Percentiles rank a stretch among this genome's conserved stretches.
Evolutionary conservation across 2,888 invertebrate species (phyloP).

Genomic region (Thecophora atra): DNA sequence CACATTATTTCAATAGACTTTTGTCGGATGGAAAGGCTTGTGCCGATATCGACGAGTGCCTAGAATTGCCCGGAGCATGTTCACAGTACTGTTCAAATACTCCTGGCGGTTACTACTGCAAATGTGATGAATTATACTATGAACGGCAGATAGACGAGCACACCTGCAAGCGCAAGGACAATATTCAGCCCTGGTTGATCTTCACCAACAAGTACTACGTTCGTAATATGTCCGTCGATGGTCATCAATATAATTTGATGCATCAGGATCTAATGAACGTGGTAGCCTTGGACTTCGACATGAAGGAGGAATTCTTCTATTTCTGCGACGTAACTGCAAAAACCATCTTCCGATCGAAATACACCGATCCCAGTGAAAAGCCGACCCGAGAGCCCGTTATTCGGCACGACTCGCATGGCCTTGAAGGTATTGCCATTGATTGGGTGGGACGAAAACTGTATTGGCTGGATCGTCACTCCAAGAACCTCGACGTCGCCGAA

Average conservation of each 20-base stretch:
- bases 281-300: slow-evolving; percentile 95
- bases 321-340: slow-evolving; percentile 97
- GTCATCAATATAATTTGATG: slow-evolving; percentile 82
- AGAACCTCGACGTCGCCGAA: slow-evolving; percentile 94
- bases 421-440: slow-evolving; percentile 97
- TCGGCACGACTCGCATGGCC: slow-evolving; percentile 91
- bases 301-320: slow-evolving; percentile 84
- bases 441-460: slow-evolving; percentile 97
- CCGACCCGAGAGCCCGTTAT: slow-evolving; percentile 84
- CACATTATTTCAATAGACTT: slow-evolving; percentile 65
- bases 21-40: slow-evolving; percentile 91
- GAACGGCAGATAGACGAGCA: slow-evolving; percentile 86
- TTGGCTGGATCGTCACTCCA: slow-evolving; percentile 95
- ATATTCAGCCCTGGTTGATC: slow-evolving; percentile 84
- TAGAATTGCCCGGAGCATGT: slow-evolving; percentile 88
- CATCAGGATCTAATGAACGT: slow-evolving; percentile 97
- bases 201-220: slow-evolving; percentile 98
- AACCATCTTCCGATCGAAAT: slow-evolving; percentile 84
- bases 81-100: slow-evolving; percentile 96
- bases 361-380: slow-evolving; percentile 67
- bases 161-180: slow-evolving; percentile 89
- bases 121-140: slow-evolving; percentile 92
- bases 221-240: slow-evolving; percentile 93
- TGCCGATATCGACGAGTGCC: slow-evolving; percentile 90
- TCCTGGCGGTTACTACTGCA: slow-evolving; percentile 94